These are phyloP conservation scores for Hetaerina americana DNA, from an alignment of 1,140 invertebrate genomes.

Conservation along the genomic window DNA sequence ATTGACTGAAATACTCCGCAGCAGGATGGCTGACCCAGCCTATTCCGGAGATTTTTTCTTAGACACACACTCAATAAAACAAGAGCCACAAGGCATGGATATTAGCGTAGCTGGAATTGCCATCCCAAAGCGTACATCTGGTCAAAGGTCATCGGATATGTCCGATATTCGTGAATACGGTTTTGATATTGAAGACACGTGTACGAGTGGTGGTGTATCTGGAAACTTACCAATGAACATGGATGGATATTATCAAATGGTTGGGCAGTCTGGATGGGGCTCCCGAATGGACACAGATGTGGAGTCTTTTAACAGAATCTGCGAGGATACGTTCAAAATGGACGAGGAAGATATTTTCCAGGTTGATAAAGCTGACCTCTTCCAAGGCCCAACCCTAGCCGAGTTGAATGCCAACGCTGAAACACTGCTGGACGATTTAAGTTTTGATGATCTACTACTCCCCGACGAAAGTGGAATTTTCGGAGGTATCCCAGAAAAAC, in stretches of 20 bases:
- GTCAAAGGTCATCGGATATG: slow-evolving; percentile 23
- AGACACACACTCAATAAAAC: slow-evolving; percentile 36
- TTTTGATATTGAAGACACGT: slow-evolving; percentile 26
- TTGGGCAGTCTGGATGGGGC: not conserved
- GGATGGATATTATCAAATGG: not conserved
- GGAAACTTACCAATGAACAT: not conserved
- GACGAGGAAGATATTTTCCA: slow-evolving; percentile 83
- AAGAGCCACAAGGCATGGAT: slow-evolving; percentile 29
- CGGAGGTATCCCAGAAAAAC: slow-evolving; percentile 12
- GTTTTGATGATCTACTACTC: slow-evolving; percentile 69
- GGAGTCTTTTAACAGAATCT: not conserved
- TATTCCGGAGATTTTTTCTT: slow-evolving; percentile 40
- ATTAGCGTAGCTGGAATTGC: slow-evolving; percentile 36
- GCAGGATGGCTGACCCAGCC: slow-evolving; percentile 35
- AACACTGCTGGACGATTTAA: slow-evolving; percentile 59
- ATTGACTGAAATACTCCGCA: not conserved
- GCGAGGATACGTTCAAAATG: slow-evolving; percentile 44
- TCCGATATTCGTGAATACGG: slow-evolving; percentile 32
- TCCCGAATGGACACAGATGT: not conserved
- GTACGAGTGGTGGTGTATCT: too few relatives aligned
- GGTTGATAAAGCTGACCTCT: slow-evolving; percentile 73
- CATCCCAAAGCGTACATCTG: slow-evolving; percentile 34
- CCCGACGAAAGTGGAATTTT: slow-evolving; percentile 47
- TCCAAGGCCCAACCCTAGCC: slow-evolving; percentile 68
- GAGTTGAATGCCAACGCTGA: slow-evolving; percentile 78